Evolutionary conservation across 2,113 vertebrate species (phyloP).

Genomic region (Neodontobutis hainanensis): DNA sequence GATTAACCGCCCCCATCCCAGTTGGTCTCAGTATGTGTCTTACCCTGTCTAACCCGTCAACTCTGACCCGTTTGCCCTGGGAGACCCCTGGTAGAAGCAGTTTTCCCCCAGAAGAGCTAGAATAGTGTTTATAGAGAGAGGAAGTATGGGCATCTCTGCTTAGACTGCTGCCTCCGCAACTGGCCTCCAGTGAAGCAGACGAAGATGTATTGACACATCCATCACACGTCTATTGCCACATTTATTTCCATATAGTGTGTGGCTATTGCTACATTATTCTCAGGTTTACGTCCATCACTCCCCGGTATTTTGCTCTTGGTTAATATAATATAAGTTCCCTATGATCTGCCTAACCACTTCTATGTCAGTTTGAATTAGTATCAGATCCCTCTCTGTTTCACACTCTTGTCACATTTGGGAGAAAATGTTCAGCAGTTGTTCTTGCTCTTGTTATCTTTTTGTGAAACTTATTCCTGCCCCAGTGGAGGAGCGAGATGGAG

Average conservation of each 20-base stretch:
- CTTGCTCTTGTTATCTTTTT: constrained; percentile 27
- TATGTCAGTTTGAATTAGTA: constrained; percentile 31
- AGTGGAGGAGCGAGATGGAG: constrained; percentile 29
- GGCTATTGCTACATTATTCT: neutral
- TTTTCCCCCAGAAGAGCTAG: neutral
- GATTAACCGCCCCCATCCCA: too few relatives aligned
- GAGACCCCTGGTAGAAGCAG: neutral
- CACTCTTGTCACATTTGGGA: constrained; percentile 24
- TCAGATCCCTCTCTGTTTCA: constrained; percentile 25
- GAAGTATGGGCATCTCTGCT: too few relatives aligned
- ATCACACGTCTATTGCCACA: neutral
- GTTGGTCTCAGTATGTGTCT: too few relatives aligned
- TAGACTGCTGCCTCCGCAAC: too few relatives aligned
- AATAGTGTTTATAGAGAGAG: too few relatives aligned
- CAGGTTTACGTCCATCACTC: neutral
- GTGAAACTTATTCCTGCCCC: constrained; percentile 39
- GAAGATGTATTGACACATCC: neutral
- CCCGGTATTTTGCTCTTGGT: constrained; percentile 1
- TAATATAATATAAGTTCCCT: constrained; percentile 18
- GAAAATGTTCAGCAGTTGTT: constrained; percentile 47
- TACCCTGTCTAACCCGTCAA: too few relatives aligned
- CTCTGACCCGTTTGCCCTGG: too few relatives aligned
- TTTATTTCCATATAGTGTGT: neutral
- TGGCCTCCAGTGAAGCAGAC: neutral
- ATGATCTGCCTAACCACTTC: constrained; percentile 25